Conservation (phyloP, 2,113 vertebrate species). For the Pygoscelis adeliae region DNA sequence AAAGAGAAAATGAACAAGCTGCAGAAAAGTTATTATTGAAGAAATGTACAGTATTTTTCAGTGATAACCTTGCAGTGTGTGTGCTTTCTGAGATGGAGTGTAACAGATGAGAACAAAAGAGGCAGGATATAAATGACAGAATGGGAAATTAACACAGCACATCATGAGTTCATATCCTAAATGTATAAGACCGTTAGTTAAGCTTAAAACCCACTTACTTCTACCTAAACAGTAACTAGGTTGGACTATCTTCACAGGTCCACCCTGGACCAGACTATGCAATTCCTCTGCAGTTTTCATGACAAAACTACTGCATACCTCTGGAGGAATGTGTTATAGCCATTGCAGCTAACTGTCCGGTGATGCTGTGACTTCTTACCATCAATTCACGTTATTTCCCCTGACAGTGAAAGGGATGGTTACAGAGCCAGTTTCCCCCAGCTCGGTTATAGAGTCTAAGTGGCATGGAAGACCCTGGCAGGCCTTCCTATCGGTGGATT, state of each 20-base stretch:
- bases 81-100: not conserved
- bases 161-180: not conserved
- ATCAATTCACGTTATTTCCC: not conserved
- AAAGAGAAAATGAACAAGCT: not conserved
- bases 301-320: not conserved
- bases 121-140: not conserved
- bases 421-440: not conserved
- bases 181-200: not conserved
- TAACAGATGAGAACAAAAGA: not conserved
- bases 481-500: not conserved
- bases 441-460: not conserved
- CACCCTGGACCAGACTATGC: not conserved
- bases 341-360: accelerated
- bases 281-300: not conserved
- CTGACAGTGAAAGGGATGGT: not conserved
- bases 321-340: not conserved
- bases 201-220: not conserved
- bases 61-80: not conserved
- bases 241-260: not conserved
- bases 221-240: not conserved
- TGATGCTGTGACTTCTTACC: not conserved
- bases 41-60: not conserved
- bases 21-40: not conserved
- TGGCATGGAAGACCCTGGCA: not conserved
- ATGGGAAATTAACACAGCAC: not conserved